phyloP scores from a whole-genome alignment of 2,113 vertebrate species.

The Typhlomys cinereus region DNA sequence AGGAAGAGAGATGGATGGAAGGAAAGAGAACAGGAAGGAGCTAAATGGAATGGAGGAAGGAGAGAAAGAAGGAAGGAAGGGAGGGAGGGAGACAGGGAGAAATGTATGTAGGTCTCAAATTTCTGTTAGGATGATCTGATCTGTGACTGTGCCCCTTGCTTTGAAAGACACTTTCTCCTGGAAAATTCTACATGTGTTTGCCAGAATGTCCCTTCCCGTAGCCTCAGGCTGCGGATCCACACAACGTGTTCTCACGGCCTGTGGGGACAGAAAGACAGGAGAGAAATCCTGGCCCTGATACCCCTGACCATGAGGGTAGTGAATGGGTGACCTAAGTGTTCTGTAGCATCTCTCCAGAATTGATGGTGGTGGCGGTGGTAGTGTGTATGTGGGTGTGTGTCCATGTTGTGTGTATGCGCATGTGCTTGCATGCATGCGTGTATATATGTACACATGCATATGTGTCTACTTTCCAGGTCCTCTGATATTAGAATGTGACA shows the following conservation, averaged over 20 bases:
- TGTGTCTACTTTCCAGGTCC: neutral
- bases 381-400: neutral
- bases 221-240: neutral
- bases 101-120: neutral
- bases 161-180: conserved; percentile 14
- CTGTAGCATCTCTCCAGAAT: neutral
- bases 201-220: neutral
- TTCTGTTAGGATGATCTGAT: neutral
- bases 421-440: neutral
- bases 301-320: neutral
- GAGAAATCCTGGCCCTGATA: neutral
- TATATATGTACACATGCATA: neutral
- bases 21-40: too few relatives aligned
- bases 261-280: neutral
- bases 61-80: fast-evolving
- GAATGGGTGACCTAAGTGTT: neutral
- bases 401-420: neutral
- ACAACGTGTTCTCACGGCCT: neutral
- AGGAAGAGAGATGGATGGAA: fast-evolving
- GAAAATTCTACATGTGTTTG: neutral
- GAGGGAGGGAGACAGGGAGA: too few relatives aligned
- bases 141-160: neutral
- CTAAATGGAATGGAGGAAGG: fast-evolving
- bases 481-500: neutral
- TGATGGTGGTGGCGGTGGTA: too few relatives aligned